phyloP scores from a whole-genome alignment of 53 echinoderm and acorn worm genomes.

The Temnopleurus reevesii region DNA sequence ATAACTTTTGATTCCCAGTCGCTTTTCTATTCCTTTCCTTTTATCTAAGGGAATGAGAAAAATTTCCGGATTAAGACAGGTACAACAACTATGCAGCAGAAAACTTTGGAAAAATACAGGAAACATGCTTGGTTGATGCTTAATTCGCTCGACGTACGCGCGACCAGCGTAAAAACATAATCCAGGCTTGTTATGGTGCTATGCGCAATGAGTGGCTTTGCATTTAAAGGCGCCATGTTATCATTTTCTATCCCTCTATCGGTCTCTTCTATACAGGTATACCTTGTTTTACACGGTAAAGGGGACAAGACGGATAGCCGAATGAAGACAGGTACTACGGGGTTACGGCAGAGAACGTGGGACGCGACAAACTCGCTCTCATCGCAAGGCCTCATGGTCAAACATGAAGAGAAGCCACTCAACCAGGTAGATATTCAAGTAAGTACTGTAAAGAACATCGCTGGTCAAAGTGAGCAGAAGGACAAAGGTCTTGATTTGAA shows the following conservation, averaged over 20 bases:
- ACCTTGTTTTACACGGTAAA: constrained; percentile 92
- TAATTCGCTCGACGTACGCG: too few species aligned
- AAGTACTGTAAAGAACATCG: too few species aligned
- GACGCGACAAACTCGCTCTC: constrained; percentile 84
- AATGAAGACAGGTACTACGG: constrained; percentile 81
- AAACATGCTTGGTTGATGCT: too few species aligned
- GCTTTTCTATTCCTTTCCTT: too few species aligned
- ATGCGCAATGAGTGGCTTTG: neutral
- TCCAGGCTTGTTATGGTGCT: neutral
- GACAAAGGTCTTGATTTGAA: too few species aligned
- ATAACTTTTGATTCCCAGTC: too few species aligned
- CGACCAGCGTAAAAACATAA: neutral
- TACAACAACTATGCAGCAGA: too few species aligned
- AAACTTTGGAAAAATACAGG: too few species aligned
- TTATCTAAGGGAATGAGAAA: too few species aligned
- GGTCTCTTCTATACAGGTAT: constrained; percentile 63
- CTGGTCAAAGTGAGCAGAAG: too few species aligned
- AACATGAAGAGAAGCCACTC: constrained; percentile 83
- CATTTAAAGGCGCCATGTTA: too few species aligned
- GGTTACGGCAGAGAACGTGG: constrained; percentile 83
- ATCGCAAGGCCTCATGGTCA: constrained; percentile 93
- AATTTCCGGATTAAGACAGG: too few species aligned
- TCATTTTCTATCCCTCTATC: neutral
- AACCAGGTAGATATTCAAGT: constrained; percentile 93
- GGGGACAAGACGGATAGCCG: constrained; percentile 90